phyloP scores from a whole-genome alignment of 2,113 vertebrate genomes.

The Oostethus manadensis region DNA sequence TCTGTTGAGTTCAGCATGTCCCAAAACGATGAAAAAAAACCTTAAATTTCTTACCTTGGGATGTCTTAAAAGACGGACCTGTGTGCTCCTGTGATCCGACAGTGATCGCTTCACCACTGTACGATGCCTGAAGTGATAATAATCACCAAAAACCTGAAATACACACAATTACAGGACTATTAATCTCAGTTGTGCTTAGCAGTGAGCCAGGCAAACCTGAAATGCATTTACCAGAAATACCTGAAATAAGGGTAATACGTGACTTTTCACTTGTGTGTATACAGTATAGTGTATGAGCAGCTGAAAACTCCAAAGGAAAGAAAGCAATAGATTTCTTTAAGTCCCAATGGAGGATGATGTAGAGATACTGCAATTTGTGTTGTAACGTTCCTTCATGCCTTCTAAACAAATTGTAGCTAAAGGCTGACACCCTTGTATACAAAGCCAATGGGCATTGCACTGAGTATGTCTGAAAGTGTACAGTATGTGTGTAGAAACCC shows the following conservation, averaged over 20 bases:
- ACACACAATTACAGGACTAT: conserved; percentile 28
- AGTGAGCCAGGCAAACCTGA: background rate
- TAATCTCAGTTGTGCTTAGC: background rate
- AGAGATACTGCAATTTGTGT: conserved; percentile 13
- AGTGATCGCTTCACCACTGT: conserved; percentile 85
- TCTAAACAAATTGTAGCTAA: conserved; percentile 25
- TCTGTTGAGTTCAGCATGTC: background rate
- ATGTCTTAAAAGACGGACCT: conserved; percentile 78
- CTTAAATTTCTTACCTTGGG: conserved; percentile 76
- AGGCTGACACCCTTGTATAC: conserved; percentile 30
- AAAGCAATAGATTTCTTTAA: background rate
- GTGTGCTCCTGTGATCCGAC: conserved; percentile 75
- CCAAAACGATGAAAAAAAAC: background rate
- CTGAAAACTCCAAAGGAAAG: background rate
- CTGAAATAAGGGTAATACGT: background rate
- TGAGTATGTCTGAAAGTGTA: background rate
- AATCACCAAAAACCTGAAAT: conserved; percentile 85
- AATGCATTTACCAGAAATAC: background rate
- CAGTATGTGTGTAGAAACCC: conserved; percentile 7
- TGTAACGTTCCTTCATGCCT: conserved; percentile 26
- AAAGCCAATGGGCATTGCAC: conserved; percentile 28
- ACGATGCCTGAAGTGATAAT: conserved; percentile 88
- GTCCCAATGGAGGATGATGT: background rate
- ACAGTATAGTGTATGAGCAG: background rate
- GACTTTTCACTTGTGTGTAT: background rate